Percentiles rank a stretch among this genome's conserved stretches.
These are phyloP conservation scores for Syngnathus scovelli DNA, from an alignment of 2,113 vertebrate species.

Conservation along the genomic window DNA sequence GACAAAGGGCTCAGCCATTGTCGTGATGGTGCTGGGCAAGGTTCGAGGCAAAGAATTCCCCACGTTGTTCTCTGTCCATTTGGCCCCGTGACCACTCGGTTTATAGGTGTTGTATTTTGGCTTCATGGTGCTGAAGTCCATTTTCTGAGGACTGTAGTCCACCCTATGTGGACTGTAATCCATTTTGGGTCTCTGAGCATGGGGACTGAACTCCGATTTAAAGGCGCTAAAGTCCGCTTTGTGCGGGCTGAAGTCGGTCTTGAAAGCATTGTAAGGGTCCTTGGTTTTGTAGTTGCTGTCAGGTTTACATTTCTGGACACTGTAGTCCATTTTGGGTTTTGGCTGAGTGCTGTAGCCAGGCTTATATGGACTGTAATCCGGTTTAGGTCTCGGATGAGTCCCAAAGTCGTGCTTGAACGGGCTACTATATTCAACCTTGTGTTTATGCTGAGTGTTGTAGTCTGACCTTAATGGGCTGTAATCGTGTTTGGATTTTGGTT, in stretches of 20 bases:
- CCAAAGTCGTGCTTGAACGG: slow-evolving; percentile 64
- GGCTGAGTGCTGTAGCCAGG: slow-evolving; percentile 66
- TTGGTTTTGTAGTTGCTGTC: slow-evolving; percentile 61
- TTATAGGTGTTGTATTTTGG: slow-evolving; percentile 75
- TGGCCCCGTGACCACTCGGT: slow-evolving; percentile 78
- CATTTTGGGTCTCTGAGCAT: slow-evolving; percentile 72
- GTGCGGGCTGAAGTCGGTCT: slow-evolving; percentile 65
- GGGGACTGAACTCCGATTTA: slow-evolving; percentile 80
- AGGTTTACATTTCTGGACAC: slow-evolving; percentile 55
- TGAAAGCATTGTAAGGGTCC: slow-evolving; percentile 66
- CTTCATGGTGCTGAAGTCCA: slow-evolving; percentile 67
- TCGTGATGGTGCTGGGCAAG: slow-evolving; percentile 78
- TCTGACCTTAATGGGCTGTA: slow-evolving; percentile 69
- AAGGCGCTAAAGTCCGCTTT: slow-evolving; percentile 68
- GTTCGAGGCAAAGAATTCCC: slow-evolving; percentile 92
- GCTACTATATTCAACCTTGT: slow-evolving; percentile 66
- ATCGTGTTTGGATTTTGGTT: slow-evolving; percentile 67
- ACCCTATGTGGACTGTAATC: slow-evolving; percentile 69
- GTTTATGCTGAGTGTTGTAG: slow-evolving; percentile 60
- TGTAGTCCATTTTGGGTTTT: slow-evolving; percentile 67
- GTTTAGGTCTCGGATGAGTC: slow-evolving; percentile 61
- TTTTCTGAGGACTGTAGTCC: slow-evolving; percentile 67
- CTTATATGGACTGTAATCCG: slow-evolving; percentile 66
- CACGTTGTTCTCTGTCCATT: slow-evolving; percentile 94
- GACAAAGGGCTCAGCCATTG: slow-evolving; percentile 83